Base-by-base conservation (phyloP, 2,113 vertebrate species). In the Taurulus bubalis region DNA sequence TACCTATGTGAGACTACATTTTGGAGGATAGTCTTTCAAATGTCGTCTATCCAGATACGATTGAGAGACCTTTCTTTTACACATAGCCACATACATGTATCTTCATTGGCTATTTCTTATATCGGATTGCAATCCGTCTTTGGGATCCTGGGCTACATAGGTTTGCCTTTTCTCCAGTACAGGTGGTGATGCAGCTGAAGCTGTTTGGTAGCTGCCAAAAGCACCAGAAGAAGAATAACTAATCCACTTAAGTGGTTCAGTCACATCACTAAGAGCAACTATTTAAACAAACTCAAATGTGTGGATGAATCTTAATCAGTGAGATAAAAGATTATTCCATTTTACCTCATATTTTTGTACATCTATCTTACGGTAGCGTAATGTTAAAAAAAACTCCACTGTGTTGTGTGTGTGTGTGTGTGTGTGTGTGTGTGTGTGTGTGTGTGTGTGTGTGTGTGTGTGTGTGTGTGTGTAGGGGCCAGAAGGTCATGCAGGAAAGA, bases 401-500 rank as follows among this genome's bases (percentile, higher is more conserved):
- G 60, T 36, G 32, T 75, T 40, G 69, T 56, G 59, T 71, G 55
- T 63, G 40, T 70, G 76, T 72, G 38, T 84, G 72, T 79, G 58
- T 90, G 56, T 83, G 53, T 82, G 60, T 36, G 60, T 36, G 32
- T 75, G 62, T 59, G 32, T 63, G 47, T 74, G 65, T 58, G 45
- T 76, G 32, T 73, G 74, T 55, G 74, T 64, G 56, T 68, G 42
- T 55, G 38, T 53, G 69, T 56, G 59, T 71, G 55, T 63, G 40
- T 70, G 76, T 72, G 38, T 84, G 72, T 77, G 58, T 90, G 56
- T 83, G 53, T 82, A 47, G 58, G 84, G 90, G 91, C 89, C 90
- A 86, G 85, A 58, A 22, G 93, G 88, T 92, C 88, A 86, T 10
- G 22, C 47, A 82, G 87, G 75, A 84, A 87, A 91, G 89, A 74